Base-by-base conservation (phyloP, 1,140 invertebrate genomes). In the Drosophila pectinifera region DNA sequence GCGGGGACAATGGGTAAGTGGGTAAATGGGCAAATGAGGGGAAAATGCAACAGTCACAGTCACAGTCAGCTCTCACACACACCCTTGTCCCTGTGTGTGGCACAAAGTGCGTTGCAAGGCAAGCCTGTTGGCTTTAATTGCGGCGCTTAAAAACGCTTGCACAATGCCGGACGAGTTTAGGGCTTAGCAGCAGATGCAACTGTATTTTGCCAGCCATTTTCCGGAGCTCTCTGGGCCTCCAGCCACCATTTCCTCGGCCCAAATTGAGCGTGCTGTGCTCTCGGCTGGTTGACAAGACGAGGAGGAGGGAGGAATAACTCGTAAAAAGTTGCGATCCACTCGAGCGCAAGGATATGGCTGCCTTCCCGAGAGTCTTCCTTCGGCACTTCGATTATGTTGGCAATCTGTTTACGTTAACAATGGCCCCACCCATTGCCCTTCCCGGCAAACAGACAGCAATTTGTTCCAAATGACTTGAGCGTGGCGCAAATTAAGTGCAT, bases 401-500 rank as follows among this genome's bases (percentile, higher is more conserved):
- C 69, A 73, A 73, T 73, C 70, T 73, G 69, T 73, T 73, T 51
- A 61, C 68, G 69, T 59, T 73, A 73, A 73, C 67, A 73, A 73
- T 41, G 43, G 7, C 51, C 28, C 62, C 57, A 14, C 31, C 26
- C 20, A 26, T n/a, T 10, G 10, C 39, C 8, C 53, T 18, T 43
- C 38, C 62, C 6, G 20, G 22, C 28, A 59, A 20, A 38, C 64
- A 72, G 65, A 73, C 73, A 58, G 54, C 73, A 77, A 77, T 77
- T 77, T 77, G 73, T 77, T 77, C 63, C 73, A 54, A 59, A 48
- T 68, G 73, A 76, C 73, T 77, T 48, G 73, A 76, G 73, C 49
- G 73, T 70, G 68, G 61, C 48, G 55, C 63, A 77, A 77, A 77
- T 77, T 77, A 77, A 77, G 74, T 77, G 73, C 74, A 77, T 77